Evolutionary conservation across 2,888 invertebrate species (phyloP).

Genomic region (Lycophotia porphyrea): DNA sequence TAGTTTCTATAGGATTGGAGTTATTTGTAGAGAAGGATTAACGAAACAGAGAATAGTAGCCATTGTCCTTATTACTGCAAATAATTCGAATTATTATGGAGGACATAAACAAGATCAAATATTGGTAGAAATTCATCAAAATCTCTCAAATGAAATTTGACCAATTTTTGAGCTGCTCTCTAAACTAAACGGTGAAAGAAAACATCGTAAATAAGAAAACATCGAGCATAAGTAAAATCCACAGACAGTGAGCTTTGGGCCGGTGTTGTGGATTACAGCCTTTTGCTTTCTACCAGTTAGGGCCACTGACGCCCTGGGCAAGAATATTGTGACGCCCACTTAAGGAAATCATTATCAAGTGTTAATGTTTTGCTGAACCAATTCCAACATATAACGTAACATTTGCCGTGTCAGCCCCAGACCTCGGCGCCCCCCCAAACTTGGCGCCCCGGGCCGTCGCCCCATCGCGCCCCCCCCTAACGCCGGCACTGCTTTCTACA

Average conservation of each 20-base stretch:
- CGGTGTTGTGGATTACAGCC: not conserved
- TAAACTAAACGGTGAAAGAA: not conserved
- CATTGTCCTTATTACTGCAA: slow-evolving; percentile 1
- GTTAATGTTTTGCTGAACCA: too few species aligned
- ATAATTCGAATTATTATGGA: slow-evolving; percentile 1
- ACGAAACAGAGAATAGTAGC: slow-evolving; percentile 6
- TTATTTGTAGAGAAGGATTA: slow-evolving; percentile 37
- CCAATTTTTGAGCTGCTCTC: not conserved
- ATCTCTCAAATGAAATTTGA: not conserved
- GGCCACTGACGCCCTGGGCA: too few species aligned
- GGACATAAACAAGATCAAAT: not conserved
- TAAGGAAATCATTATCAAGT: too few species aligned
- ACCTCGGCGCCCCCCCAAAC: too few species aligned
- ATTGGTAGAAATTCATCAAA: not conserved
- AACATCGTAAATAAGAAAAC: not conserved
- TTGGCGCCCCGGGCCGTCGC: too few species aligned
- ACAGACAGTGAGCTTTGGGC: not conserved
- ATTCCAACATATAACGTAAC: too few species aligned
- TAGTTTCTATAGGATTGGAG: slow-evolving; percentile 36
- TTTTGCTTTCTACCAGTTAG: not conserved
- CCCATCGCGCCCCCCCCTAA: too few species aligned
- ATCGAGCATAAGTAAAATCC: not conserved
- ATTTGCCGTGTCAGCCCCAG: too few species aligned
- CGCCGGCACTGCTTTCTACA: too few species aligned
- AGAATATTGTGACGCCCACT: too few species aligned